Percentiles rank a stretch among this genome's conserved stretches.
Evolutionary conservation across 2,113 vertebrate species (phyloP).

Genomic region (Phycodurus eques): DNA sequence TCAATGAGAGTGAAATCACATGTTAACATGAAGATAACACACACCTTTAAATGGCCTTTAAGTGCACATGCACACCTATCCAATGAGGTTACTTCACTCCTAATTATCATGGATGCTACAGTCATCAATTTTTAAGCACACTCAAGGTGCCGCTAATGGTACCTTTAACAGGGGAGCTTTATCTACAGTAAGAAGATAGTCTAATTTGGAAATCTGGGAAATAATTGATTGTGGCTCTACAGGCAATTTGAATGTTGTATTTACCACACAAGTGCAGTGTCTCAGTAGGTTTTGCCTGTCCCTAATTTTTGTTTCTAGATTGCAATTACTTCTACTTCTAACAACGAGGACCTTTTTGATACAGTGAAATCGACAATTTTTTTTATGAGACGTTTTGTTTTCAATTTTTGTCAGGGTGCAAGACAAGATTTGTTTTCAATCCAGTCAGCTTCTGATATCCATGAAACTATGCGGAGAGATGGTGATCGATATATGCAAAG

Average conservation of each 20-base stretch:
- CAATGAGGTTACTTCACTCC: constrained; percentile 50
- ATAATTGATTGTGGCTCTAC: constrained; percentile 57
- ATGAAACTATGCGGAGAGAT: not conserved
- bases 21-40: constrained; percentile 20
- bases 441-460: not conserved
- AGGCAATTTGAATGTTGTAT: constrained; percentile 57
- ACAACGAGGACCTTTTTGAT: too few relatives aligned
- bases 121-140: constrained; percentile 63
- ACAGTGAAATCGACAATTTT: too few relatives aligned
- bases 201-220: constrained; percentile 58
- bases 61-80: constrained; percentile 25
- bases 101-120: constrained; percentile 63
- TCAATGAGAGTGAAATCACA: constrained; percentile 28
- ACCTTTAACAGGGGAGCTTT: constrained; percentile 62
- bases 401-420: not conserved
- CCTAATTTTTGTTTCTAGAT: not conserved
- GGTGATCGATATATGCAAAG: not conserved
- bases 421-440: not conserved
- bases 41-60: constrained; percentile 12
- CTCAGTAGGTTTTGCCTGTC: constrained; percentile 25
- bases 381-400: too few relatives aligned
- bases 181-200: constrained; percentile 64
- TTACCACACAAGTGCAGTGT: constrained; percentile 55
- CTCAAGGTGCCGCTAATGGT: constrained; percentile 64
- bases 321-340: too few relatives aligned